Conservation (phyloP, 2,113 vertebrate species). For the Otus sunia region DNA sequence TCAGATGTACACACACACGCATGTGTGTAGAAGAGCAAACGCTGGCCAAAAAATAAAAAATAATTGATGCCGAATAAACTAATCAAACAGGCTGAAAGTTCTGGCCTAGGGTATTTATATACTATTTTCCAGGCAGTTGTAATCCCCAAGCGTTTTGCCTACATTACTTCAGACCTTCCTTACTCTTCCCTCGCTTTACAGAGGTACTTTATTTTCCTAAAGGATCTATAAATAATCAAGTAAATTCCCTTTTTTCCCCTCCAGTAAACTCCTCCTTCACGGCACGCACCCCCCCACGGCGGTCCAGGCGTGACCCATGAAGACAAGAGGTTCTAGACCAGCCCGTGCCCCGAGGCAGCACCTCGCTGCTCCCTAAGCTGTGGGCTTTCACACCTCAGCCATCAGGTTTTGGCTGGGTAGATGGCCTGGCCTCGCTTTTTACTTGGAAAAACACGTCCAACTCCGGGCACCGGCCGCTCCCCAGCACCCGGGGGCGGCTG, state of each 20-base stretch:
- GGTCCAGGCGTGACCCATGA: neutral
- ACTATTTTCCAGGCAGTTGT: constrained; percentile 52
- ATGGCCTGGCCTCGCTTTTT: neutral
- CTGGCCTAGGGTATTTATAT: constrained; percentile 38
- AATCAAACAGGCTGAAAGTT: constrained; percentile 55
- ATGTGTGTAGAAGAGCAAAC: constrained; percentile 59
- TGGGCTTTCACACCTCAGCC: neutral
- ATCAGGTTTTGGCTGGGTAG: neutral
- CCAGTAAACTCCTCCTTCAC: neutral
- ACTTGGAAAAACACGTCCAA: neutral
- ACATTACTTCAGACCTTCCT: neutral
- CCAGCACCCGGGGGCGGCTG: neutral
- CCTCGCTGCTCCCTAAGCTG: neutral
- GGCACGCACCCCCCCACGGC: accelerated
- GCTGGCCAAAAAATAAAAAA: constrained; percentile 26
- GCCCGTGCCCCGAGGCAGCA: accelerated
- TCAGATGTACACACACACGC: constrained; percentile 4
- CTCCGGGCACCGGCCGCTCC: accelerated
- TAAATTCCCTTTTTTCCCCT: neutral
- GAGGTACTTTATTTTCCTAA: constrained; percentile 4
- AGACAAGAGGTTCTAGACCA: neutral
- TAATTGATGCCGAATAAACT: neutral
- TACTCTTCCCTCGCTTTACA: neutral
- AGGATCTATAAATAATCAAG: constrained; percentile 4
- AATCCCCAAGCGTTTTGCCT: constrained; percentile 12